Conservation (phyloP, 23 tunicate genomes). For the Corella eumyota region DNA sequence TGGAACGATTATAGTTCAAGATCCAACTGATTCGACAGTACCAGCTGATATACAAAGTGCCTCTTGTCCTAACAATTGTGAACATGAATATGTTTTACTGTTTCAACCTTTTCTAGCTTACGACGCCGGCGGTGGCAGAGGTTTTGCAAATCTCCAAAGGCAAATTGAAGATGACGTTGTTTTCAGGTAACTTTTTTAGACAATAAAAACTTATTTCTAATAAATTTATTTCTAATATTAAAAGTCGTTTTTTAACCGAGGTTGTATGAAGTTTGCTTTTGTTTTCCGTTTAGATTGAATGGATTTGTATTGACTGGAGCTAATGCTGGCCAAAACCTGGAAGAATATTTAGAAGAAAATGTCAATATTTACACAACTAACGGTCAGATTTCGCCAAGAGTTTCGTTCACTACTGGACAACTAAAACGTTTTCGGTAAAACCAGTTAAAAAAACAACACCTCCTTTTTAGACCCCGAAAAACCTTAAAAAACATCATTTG, state of each 20-base stretch:
- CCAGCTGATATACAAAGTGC: conserved; percentile 24
- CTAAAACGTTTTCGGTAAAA: conserved; percentile 69
- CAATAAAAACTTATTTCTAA: neutral
- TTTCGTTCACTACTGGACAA: conserved; percentile 28
- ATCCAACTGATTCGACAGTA: conserved; percentile 15
- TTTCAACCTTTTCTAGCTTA: conserved; percentile 61
- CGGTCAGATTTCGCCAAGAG: conserved; percentile 58
- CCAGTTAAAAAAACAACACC: neutral
- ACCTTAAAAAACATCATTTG: neutral
- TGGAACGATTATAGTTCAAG: conserved; percentile 69
- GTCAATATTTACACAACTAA: conserved; percentile 50
- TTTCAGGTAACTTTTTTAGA: conserved; percentile 24
- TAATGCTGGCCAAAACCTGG: conserved; percentile 4
- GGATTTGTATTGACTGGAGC: too few relatives aligned
- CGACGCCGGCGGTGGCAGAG: conserved; percentile 21
- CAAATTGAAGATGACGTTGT: conserved; percentile 27
- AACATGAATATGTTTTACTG: conserved; percentile 46
- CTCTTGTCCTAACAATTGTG: conserved; percentile 68
- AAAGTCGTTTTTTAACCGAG: conserved; percentile 1
- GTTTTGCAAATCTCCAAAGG: conserved; percentile 39
- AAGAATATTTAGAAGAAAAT: conserved; percentile 2
- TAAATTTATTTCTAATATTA: neutral
- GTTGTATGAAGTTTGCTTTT: neutral
- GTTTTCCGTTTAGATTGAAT: too few relatives aligned
- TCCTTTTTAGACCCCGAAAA: neutral